Base-by-base conservation (phyloP, 1,140 invertebrate species). In the Drosophila parvula region DNA sequence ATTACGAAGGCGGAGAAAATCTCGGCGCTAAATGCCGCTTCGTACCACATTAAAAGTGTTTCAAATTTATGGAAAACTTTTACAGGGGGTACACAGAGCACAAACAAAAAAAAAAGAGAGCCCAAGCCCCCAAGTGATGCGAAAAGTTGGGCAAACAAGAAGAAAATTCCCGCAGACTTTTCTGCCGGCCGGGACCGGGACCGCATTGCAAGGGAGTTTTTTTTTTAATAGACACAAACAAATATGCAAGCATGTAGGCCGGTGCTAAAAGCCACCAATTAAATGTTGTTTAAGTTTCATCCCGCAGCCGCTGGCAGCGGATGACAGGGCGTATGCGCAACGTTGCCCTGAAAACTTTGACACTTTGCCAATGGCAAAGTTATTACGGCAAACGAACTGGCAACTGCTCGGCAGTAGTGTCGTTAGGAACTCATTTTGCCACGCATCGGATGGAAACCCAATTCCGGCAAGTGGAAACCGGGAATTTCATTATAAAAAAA, bases 231-330 rank as follows among this genome's bases (percentile, higher is more conserved):
- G 69, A 68, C 51, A 60, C 56, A 78, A 74, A 45, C 63, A 65
- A 63, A 58, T 58, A 57, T 34, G 50, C 43, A 18, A 41, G 36
- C 53, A 14, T 53, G 45, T 32, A 68, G 57, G 38, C 58, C 48
- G 43, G 53, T 47, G 61, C 44, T 68, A 65, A 79, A 78, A 60
- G 53, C 61, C 71, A 45, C 48, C 80, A 84, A 84, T 84, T 84
- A 84, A 80, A 84, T 70, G 81, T 84, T 62, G 57, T 84, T 84
- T 80, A 84, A 84, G 81, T 73, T 77, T 67, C 38, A n/a, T 38
- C 28, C 78, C 47, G 38, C 16, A 55, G 55, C 44, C 41, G 34
- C 32, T 56, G 45, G 36, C 30, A 14, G 67, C 38, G 32, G 47
- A 32, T 36, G 44, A 62, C 45, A 38, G 51, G 67, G 60, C 76